Percentiles rank a stretch among this genome's conserved stretches.
Evolutionary conservation across 2,797 vertebrate genomes (phyloP).

Genomic region (Coilia nasus): DNA sequence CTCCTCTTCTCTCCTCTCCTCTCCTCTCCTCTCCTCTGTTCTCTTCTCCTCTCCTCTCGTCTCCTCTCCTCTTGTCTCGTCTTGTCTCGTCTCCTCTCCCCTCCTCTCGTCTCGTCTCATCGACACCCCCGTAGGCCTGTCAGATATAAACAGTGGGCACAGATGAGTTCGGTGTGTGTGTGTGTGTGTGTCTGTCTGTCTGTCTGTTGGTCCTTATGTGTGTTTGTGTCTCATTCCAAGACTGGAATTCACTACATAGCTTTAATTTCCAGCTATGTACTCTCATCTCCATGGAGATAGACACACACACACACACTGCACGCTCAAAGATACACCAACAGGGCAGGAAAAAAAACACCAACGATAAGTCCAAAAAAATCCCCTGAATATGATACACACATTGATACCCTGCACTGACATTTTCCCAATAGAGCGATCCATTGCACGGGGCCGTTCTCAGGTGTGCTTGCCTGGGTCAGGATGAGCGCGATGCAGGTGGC

Average conservation of each 20-base stretch:
- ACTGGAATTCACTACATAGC: neutral
- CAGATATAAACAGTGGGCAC: neutral
- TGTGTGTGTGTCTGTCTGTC: too few relatives aligned
- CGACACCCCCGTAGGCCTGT: neutral
- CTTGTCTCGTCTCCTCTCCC: too few relatives aligned
- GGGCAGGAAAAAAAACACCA: neutral
- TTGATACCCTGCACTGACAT: neutral
- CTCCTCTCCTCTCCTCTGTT: too few relatives aligned
- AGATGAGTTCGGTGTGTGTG: neutral
- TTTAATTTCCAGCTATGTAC: neutral
- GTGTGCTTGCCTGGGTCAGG: neutral
- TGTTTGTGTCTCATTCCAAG: neutral
- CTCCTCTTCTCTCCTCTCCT: too few relatives aligned
- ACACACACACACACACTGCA: neutral
- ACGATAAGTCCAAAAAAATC: neutral
- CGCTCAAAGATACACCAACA: neutral
- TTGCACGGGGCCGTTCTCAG: neutral
- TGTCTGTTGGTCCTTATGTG: too few relatives aligned
- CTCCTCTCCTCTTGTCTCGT: too few relatives aligned
- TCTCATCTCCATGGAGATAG: neutral
- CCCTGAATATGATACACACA: slow-evolving; percentile 22
- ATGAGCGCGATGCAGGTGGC: neutral
- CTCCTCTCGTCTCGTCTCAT: too few relatives aligned
- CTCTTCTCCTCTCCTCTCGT: too few relatives aligned
- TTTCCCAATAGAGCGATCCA: slow-evolving; percentile 1